Percentiles rank a stretch among this genome's conserved stretches.
These are phyloP conservation scores for Hyles euphorbiae DNA, from an alignment of 1,140 invertebrate species.

Conservation along the genomic window DNA sequence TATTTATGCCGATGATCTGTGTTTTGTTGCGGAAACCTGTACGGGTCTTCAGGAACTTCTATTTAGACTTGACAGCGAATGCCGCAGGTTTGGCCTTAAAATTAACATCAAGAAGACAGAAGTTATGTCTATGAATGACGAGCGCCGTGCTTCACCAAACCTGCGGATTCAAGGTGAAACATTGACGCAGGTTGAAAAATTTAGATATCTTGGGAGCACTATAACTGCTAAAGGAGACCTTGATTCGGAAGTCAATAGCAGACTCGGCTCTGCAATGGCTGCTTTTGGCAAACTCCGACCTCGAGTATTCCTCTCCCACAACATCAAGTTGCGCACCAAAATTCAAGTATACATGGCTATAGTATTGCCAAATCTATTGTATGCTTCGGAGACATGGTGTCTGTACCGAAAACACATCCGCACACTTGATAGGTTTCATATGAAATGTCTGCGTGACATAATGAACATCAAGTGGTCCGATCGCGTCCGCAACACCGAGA, in stretches of 20 bases:
- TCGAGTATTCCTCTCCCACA: conserved; percentile 12
- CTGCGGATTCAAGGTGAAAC: too few relatives aligned
- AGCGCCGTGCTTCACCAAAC: too few relatives aligned
- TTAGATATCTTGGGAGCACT: conserved; percentile 21
- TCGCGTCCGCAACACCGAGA: background rate
- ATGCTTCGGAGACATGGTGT: background rate
- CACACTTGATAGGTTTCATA: background rate
- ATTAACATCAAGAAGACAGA: background rate
- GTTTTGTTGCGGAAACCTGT: too few relatives aligned
- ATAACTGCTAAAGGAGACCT: conserved; percentile 14
- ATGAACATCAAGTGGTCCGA: background rate
- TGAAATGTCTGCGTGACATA: background rate
- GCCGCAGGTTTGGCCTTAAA: too few relatives aligned
- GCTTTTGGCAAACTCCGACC: conserved; percentile 16
- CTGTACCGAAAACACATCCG: background rate
- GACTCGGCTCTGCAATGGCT: conserved; percentile 11
- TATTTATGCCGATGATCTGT: too few relatives aligned
- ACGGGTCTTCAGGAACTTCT: too few relatives aligned
- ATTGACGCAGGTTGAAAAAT: background rate
- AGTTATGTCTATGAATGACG: too few relatives aligned
- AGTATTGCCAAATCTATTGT: conserved; percentile 1
- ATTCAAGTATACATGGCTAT: conserved; percentile 12
- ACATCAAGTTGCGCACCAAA: conserved; percentile 6
- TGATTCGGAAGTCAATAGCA: conserved; percentile 4
- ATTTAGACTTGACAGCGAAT: too few relatives aligned